phyloP scores from a whole-genome alignment of 2,113 vertebrate species.

The Melanocharis versteri region DNA sequence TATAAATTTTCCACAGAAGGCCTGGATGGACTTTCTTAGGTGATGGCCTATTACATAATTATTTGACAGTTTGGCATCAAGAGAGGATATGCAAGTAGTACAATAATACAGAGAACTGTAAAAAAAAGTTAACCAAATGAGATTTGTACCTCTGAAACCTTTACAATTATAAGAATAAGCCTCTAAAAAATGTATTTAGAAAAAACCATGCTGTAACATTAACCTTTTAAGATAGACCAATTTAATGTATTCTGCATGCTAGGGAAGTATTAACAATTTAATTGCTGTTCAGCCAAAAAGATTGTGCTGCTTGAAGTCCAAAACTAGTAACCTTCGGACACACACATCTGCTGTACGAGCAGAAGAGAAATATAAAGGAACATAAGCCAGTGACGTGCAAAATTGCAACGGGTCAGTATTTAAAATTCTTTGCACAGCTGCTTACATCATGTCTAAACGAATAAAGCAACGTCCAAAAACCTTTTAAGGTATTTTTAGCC shows the following conservation, averaged over 20 bases:
- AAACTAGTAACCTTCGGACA: neutral
- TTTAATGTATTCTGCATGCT: neutral
- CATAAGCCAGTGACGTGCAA: neutral
- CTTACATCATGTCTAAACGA: neutral
- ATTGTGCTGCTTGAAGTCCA: neutral
- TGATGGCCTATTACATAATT: conserved; percentile 40
- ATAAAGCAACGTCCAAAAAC: neutral
- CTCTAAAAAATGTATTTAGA: neutral
- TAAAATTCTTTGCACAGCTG: conserved; percentile 21
- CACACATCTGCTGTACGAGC: neutral
- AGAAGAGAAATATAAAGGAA: neutral
- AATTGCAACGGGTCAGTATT: neutral
- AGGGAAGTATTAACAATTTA: neutral
- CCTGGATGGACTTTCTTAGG: neutral
- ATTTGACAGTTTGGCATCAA: conserved; percentile 28
- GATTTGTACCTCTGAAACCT: conserved; percentile 20
- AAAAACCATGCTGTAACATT: neutral
- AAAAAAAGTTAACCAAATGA: conserved; percentile 3
- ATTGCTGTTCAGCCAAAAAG: neutral
- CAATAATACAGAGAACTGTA: neutral
- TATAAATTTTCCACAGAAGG: neutral
- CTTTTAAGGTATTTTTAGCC: conserved; percentile 46
- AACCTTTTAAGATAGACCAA: conserved; percentile 30
- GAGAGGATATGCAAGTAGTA: neutral
- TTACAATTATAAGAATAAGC: neutral